Percentiles rank a stretch among this genome's conserved stretches.
These are phyloP conservation scores for Solea senegalensis DNA, from an alignment of 2,113 vertebrate species.

Conservation along the genomic window DNA sequence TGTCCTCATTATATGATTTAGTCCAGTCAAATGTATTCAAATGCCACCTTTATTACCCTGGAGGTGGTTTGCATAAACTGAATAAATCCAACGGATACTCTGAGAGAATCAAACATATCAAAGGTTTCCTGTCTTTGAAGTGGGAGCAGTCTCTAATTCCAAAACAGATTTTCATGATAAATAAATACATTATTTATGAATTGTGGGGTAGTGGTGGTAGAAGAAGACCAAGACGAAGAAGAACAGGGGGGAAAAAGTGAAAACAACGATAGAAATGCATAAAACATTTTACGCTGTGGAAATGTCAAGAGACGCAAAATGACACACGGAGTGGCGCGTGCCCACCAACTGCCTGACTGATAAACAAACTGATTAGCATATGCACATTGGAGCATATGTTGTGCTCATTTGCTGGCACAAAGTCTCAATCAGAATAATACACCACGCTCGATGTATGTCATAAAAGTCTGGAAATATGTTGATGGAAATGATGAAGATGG, in stretches of 20 bases:
- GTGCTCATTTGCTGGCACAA: slow-evolving; percentile 80
- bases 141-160: slow-evolving; percentile 83
- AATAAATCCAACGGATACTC: slow-evolving; percentile 84
- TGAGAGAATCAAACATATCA: slow-evolving; percentile 84
- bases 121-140: slow-evolving; percentile 87
- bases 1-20: slow-evolving; percentile 83
- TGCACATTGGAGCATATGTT: slow-evolving; percentile 77
- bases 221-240: slow-evolving; percentile 64
- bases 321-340: slow-evolving; percentile 74
- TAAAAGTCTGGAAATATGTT: slow-evolving; percentile 73
- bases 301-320: slow-evolving; percentile 82
- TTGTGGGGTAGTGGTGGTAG: slow-evolving; percentile 61
- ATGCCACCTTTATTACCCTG: slow-evolving; percentile 84
- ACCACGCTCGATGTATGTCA: slow-evolving; percentile 58
- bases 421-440: slow-evolving; percentile 80
- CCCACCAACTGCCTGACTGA: slow-evolving; percentile 71
- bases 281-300: slow-evolving; percentile 80
- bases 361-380: slow-evolving; percentile 78
- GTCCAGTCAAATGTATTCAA: slow-evolving; percentile 85
- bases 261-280: slow-evolving; percentile 82
- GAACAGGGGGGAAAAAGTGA: slow-evolving; percentile 56
- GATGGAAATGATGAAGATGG: slow-evolving; percentile 75
- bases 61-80: slow-evolving; percentile 86
- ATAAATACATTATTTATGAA: slow-evolving; percentile 88
- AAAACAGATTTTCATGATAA: slow-evolving; percentile 87